These are phyloP conservation scores for Spermophilus dauricus DNA, from an alignment of 2,113 vertebrate species.

Conservation along the genomic window DNA sequence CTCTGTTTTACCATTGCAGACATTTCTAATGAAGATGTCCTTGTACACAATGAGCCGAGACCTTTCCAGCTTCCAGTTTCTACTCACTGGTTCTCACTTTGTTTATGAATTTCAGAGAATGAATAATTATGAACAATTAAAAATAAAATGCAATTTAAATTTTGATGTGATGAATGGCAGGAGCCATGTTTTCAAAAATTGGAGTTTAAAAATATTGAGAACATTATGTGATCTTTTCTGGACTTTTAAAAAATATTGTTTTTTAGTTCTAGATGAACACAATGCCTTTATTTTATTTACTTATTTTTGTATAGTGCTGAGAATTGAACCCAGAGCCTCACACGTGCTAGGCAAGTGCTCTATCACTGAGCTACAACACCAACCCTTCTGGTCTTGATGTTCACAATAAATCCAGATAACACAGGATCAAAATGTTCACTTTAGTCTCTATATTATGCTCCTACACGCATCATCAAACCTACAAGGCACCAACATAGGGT, in stretches of 20 bases:
- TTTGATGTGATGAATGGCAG: not conserved
- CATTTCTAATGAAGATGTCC: not conserved
- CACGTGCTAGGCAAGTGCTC: too few species aligned
- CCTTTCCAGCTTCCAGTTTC: not conserved
- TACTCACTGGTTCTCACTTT: not conserved
- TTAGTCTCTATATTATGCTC: not conserved
- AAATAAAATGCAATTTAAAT: not conserved
- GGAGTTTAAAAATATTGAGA: not conserved
- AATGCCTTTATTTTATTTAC: too few species aligned
- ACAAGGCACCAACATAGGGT: not conserved
- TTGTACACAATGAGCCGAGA: not conserved
- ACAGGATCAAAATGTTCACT: not conserved
- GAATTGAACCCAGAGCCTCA: too few species aligned
- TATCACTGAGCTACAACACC: too few species aligned
- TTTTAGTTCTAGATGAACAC: too few species aligned
- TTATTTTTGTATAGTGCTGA: too few species aligned
- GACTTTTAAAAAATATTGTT: not conserved
- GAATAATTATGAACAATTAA: not conserved
- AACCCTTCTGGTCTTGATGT: not conserved
- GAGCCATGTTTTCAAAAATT: not conserved
- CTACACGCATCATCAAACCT: not conserved
- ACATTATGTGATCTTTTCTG: not conserved
- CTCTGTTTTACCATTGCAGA: not conserved
- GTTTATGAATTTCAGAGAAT: constrained; percentile 29
- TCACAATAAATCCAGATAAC: not conserved